Evolutionary conservation across 2,797 vertebrate genomes (phyloP).

Genomic region (Pangasius sanitwongsei): DNA sequence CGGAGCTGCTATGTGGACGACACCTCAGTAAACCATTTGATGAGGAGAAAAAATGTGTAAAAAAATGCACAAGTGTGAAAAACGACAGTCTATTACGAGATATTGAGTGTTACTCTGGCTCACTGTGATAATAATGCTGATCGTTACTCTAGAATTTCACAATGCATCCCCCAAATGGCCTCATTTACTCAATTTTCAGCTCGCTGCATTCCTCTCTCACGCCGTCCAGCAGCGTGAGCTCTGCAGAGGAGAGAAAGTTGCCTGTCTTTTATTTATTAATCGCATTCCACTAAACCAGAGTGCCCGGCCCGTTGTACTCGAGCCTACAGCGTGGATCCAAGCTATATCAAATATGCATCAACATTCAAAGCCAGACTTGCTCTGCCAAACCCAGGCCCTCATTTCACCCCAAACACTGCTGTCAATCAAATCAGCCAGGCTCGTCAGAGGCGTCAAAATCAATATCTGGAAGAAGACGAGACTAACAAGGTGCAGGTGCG

Average conservation of each 20-base stretch:
- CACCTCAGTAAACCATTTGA: not conserved
- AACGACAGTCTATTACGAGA: not conserved
- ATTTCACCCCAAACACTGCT: constrained; percentile 46
- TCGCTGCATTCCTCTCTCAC: constrained; percentile 14
- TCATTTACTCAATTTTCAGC: not conserved
- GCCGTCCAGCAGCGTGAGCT: constrained; percentile 3
- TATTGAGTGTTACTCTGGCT: not conserved
- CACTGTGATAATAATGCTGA: not conserved
- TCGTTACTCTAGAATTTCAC: not conserved
- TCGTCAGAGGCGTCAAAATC: constrained; percentile 44
- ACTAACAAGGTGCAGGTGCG: constrained; percentile 4
- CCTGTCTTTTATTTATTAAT: constrained; percentile 62
- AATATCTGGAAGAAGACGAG: constrained; percentile 37
- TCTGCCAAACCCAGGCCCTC: constrained; percentile 38
- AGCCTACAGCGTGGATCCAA: constrained; percentile 52
- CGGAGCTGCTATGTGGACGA: too few species aligned
- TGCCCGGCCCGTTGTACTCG: constrained; percentile 40
- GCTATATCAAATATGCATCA: constrained; percentile 60
- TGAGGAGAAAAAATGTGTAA: not conserved
- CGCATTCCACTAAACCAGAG: constrained; percentile 52
- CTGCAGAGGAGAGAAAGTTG: constrained; percentile 44
- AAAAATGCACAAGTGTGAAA: not conserved
- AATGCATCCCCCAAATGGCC: not conserved
- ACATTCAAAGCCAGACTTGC: constrained; percentile 52
- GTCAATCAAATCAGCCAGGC: constrained; percentile 46